These are phyloP conservation scores for Volucella inanis DNA, from an alignment of 2,888 invertebrate species.

Conservation along the genomic window DNA sequence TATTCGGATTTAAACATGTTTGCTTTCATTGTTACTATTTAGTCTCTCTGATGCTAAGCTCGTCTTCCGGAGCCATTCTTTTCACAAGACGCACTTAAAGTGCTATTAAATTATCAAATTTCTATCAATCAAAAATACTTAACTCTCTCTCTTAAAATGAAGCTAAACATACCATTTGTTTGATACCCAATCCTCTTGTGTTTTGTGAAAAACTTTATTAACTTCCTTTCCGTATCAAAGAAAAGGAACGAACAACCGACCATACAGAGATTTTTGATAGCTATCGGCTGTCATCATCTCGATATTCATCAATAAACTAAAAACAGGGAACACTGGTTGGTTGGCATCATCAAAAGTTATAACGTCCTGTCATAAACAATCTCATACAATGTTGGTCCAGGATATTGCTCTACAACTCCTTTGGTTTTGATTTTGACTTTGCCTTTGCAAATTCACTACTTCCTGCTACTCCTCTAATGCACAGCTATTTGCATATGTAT, in stretches of 20 bases:
- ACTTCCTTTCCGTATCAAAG: slow-evolving; percentile 21
- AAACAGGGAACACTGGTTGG: slow-evolving; percentile 10
- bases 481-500: slow-evolving; percentile 49
- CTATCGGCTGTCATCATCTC: slow-evolving; percentile 41
- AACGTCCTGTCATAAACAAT: slow-evolving; percentile 72
- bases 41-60: no score
- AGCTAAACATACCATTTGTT: background rate
- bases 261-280: slow-evolving; percentile 16
- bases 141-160: background rate
- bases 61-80: no score
- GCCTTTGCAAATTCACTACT: background rate
- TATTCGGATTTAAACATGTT: no score
- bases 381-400: slow-evolving; percentile 56
- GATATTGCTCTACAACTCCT: slow-evolving; percentile 43
- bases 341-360: slow-evolving; percentile 64
- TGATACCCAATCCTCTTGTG: background rate
- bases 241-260: slow-evolving; percentile 4
- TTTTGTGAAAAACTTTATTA: slow-evolving; percentile 22
- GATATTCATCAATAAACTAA: slow-evolving; percentile 46
- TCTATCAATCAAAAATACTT: no score
- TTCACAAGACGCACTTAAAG: background rate
- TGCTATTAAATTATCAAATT: background rate
- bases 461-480: slow-evolving; percentile 26
- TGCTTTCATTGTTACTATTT: no score
- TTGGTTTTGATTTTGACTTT: background rate